These are phyloP conservation scores for Petrocephalus sullivani DNA, from an alignment of 2,797 vertebrate genomes.

Conservation along the genomic window DNA sequence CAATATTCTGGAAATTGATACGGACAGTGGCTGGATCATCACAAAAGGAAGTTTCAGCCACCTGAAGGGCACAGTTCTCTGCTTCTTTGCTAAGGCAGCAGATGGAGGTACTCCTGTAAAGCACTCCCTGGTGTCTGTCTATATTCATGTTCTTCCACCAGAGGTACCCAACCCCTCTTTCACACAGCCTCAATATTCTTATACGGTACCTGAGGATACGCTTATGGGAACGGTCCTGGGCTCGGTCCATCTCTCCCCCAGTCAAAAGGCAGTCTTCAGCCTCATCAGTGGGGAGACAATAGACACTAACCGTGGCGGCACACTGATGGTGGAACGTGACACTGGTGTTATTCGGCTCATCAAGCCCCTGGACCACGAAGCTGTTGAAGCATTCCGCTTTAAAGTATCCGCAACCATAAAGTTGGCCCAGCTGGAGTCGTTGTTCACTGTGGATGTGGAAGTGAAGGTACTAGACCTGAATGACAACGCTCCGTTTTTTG, in stretches of 20 bases:
- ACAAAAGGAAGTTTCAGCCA: slow-evolving; percentile 83
- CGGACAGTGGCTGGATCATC: slow-evolving; percentile 85
- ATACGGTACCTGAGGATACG: slow-evolving; percentile 86
- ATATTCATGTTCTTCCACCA: slow-evolving; percentile 84
- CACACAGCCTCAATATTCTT: slow-evolving; percentile 91
- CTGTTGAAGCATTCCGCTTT: slow-evolving; percentile 81
- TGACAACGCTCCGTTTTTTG: slow-evolving; percentile 85
- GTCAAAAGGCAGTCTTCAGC: slow-evolving; percentile 65
- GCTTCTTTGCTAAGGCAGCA: slow-evolving; percentile 88
- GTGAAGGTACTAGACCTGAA: slow-evolving; percentile 90
- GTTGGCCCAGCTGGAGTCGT: slow-evolving; percentile 67
- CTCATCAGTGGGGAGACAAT: slow-evolving; percentile 73
- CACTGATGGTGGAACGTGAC: slow-evolving; percentile 83
- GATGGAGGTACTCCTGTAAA: slow-evolving; percentile 82
- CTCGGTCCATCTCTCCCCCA: slow-evolving; percentile 76
- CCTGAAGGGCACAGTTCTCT: slow-evolving; percentile 82
- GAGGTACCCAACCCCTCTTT: slow-evolving; percentile 84
- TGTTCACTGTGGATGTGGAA: slow-evolving; percentile 82
- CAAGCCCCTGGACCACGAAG: slow-evolving; percentile 83
- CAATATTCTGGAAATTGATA: slow-evolving; percentile 84
- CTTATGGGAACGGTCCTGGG: slow-evolving; percentile 80
- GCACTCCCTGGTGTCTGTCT: slow-evolving; percentile 82
- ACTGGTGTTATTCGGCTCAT: slow-evolving; percentile 78
- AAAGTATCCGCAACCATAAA: slow-evolving; percentile 71
- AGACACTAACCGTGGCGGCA: slow-evolving; percentile 80